Evolutionary conservation across 2,888 invertebrate genomes (phyloP).

Genomic region (Acanthosepion esculentum): DNA sequence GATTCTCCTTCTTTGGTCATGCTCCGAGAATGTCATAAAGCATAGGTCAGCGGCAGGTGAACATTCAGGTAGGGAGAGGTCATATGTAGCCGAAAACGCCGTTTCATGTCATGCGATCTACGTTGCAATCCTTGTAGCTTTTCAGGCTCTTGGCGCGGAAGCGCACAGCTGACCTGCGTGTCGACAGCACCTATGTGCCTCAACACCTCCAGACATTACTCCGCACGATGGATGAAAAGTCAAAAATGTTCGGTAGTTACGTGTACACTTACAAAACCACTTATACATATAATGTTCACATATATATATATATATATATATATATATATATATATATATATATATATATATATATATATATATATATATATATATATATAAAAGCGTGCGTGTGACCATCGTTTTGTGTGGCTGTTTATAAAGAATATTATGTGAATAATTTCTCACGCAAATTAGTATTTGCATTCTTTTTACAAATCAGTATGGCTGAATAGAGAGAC

Average conservation of each 20-base stretch:
- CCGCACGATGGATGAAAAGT: background rate
- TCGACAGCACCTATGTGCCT: conserved; percentile 7
- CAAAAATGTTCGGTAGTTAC: background rate
- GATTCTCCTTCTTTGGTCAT: background rate
- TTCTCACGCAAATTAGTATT: too few species aligned
- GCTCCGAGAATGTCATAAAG: background rate
- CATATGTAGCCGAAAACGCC: background rate
- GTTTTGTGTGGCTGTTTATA: too few species aligned
- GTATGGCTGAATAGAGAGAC: background rate
- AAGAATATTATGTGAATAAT: too few species aligned
- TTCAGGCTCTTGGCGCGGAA: background rate
- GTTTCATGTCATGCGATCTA: background rate
- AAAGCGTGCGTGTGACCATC: too few species aligned
- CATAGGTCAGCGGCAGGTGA: background rate
- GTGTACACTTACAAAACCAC: background rate
- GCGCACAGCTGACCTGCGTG: background rate
- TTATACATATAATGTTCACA: background rate
- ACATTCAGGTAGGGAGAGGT: background rate
- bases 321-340: too few species aligned
- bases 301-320: background rate
- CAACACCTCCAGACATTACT: background rate
- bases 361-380: too few species aligned
- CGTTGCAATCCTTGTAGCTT: background rate
- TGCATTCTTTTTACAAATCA: too few species aligned
- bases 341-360: background rate